Conservation (phyloP, 2,797 vertebrate species). For the Ispidina picta region DNA sequence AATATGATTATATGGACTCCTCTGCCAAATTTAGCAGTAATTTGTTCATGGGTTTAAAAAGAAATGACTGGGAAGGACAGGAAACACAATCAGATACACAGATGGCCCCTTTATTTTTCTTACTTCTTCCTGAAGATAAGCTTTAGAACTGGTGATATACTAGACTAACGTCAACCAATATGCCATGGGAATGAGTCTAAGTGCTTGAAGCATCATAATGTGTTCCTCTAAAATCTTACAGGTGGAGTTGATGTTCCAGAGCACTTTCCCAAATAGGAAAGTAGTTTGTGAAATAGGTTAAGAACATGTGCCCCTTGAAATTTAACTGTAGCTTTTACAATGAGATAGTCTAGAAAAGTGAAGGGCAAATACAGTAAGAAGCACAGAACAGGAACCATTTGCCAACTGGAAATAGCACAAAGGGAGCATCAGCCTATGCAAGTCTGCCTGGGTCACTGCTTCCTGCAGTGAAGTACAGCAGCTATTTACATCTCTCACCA, state of each 20-base stretch:
- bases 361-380: neutral
- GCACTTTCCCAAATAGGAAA: constrained; percentile 34
- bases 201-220: neutral
- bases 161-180: neutral
- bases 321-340: constrained; percentile 12
- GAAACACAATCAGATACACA: neutral
- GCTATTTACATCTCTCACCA: constrained; percentile 6
- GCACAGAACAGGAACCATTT: constrained; percentile 17
- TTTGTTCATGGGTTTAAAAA: constrained; percentile 1
- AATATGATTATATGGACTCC: neutral
- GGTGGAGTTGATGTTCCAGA: constrained; percentile 41
- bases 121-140: neutral
- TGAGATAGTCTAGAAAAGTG: neutral
- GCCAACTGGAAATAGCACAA: constrained; percentile 25
- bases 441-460: neutral
- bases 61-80: neutral
- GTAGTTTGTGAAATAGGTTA: neutral
- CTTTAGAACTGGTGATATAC: neutral
- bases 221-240: neutral
- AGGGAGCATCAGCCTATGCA: neutral
- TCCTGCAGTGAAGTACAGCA: constrained; percentile 10
- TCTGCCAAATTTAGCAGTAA: neutral
- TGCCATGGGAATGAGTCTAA: neutral
- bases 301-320: constrained; percentile 25
- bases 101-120: neutral